These are phyloP conservation scores for Phortica okadai DNA, from an alignment of 2,888 invertebrate species.

Conservation along the genomic window DNA sequence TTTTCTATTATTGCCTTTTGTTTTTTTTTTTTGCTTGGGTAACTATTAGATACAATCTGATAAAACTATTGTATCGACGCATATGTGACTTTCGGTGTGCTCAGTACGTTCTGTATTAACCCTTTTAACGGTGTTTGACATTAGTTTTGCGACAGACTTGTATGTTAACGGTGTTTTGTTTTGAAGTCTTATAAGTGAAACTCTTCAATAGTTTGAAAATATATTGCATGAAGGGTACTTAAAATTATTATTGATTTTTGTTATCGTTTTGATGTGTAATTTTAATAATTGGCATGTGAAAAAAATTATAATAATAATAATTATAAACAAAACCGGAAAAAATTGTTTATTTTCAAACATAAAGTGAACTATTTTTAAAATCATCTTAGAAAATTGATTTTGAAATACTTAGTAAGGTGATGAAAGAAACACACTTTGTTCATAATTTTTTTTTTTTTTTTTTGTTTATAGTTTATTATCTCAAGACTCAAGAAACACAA, in stretches of 20 bases:
- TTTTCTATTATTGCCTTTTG: slow-evolving; percentile 10
- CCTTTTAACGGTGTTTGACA: not conserved
- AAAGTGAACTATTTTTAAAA: too few species aligned
- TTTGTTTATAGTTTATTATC: too few species aligned
- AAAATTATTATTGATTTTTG: too few species aligned
- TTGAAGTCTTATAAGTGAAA: not conserved
- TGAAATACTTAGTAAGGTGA: too few species aligned
- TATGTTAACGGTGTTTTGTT: not conserved
- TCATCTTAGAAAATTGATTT: too few species aligned
- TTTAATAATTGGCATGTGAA: not conserved
- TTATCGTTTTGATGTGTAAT: not conserved
- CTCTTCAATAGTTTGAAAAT: not conserved
- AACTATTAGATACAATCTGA: slow-evolving; percentile 17
- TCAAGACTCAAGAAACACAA: too few species aligned
- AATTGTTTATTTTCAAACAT: too few species aligned
- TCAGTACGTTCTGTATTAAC: not conserved
- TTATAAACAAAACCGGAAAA: too few species aligned
- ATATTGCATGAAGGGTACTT: not conserved
- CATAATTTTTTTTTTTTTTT: too few species aligned
- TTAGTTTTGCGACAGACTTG: not conserved
- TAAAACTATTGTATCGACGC: not conserved
- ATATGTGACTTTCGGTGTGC: not conserved
- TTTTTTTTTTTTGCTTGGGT: slow-evolving; percentile 3
- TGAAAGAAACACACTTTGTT: too few species aligned
- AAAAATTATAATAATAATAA: not conserved